A percentile compares a stretch with the other conserved stretches of the same genome.
These are phyloP conservation scores for Aphidius gifuensis DNA, from an alignment of 1,140 invertebrate species.

Conservation along the genomic window DNA sequence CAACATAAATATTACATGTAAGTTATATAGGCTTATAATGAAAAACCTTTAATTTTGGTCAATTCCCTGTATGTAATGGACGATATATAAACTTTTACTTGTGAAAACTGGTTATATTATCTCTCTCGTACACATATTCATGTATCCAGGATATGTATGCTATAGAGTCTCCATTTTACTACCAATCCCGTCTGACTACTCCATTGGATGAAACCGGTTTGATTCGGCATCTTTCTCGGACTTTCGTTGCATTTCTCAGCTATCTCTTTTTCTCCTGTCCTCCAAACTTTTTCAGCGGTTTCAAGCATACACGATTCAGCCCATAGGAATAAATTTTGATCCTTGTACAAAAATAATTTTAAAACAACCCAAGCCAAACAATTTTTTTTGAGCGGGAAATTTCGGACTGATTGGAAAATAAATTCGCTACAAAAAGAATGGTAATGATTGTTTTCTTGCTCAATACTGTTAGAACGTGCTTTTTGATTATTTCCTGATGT, in stretches of 20 bases:
- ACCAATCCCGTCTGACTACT: slow-evolving; percentile 22
- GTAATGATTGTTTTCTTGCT: no score
- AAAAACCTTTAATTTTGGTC: slow-evolving; percentile 21
- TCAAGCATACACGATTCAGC: neutral
- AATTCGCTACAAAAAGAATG: no score
- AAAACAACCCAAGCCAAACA: no score
- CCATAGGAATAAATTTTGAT: slow-evolving; percentile 1
- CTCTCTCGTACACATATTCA: slow-evolving; percentile 1
- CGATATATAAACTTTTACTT: slow-evolving; percentile 42
- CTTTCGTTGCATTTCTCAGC: neutral
- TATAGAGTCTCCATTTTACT: slow-evolving; percentile 33
- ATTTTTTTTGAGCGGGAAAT: no score
- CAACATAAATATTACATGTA: no score
- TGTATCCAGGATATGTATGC: neutral
- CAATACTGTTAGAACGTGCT: no score
- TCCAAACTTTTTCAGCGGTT: slow-evolving; percentile 11
- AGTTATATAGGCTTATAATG: no score
- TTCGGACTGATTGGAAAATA: no score
- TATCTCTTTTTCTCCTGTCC: slow-evolving; percentile 18
- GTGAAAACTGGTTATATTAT: slow-evolving; percentile 41
- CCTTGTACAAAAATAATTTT: neutral
- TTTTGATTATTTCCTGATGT: no score
- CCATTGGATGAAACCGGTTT: slow-evolving; percentile 14
- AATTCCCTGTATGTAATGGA: slow-evolving; percentile 29
- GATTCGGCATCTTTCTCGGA: slow-evolving; percentile 9